A percentile compares a stretch with the other conserved stretches of the same genome.
phyloP scores from a whole-genome alignment of 2,888 invertebrate genomes.

The Phania funesta region DNA sequence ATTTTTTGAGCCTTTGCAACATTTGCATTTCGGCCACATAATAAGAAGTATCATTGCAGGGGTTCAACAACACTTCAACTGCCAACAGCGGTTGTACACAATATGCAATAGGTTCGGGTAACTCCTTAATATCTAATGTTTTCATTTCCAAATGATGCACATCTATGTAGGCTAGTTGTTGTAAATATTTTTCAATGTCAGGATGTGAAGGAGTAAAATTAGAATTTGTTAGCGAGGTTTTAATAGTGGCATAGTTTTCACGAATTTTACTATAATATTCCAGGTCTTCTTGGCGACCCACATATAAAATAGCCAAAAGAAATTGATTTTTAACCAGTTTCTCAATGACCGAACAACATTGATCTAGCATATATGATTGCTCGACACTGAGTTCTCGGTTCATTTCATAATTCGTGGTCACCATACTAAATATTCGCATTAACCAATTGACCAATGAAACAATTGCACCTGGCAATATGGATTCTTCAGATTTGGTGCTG shows the following conservation, averaged over 20 bases:
- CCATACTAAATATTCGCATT: slow-evolving; percentile 84
- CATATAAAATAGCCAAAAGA: slow-evolving; percentile 89
- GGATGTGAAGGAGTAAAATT: slow-evolving; percentile 74
- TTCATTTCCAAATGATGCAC: slow-evolving; percentile 76
- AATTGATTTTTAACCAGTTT: slow-evolving; percentile 87
- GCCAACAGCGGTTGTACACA: slow-evolving; percentile 91
- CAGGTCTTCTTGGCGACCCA: slow-evolving; percentile 90
- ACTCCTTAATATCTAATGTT: slow-evolving; percentile 82
- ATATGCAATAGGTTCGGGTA: slow-evolving; percentile 84
- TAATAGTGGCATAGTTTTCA: slow-evolving; percentile 84
- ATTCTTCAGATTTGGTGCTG: slow-evolving; percentile 93
- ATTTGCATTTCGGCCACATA: slow-evolving; percentile 91
- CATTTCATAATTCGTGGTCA: slow-evolving; percentile 75
- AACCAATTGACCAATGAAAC: slow-evolving; percentile 91
- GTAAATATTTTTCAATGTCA: slow-evolving; percentile 74
- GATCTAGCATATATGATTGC: slow-evolving; percentile 84
- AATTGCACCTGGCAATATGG: slow-evolving; percentile 90
- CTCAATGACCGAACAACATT: slow-evolving; percentile 85
- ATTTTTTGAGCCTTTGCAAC: slow-evolving; percentile 91
- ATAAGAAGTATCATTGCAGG: slow-evolving; percentile 90
- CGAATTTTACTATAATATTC: slow-evolving; percentile 85
- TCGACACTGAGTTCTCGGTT: slow-evolving; percentile 75
- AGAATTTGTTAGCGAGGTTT: slow-evolving; percentile 75
- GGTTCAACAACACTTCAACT: slow-evolving; percentile 91
- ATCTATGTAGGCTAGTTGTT: slow-evolving; percentile 78